Evolutionary conservation across 2,888 invertebrate genomes (phyloP).

Genomic region (Aphidoletes aphidimyza): DNA sequence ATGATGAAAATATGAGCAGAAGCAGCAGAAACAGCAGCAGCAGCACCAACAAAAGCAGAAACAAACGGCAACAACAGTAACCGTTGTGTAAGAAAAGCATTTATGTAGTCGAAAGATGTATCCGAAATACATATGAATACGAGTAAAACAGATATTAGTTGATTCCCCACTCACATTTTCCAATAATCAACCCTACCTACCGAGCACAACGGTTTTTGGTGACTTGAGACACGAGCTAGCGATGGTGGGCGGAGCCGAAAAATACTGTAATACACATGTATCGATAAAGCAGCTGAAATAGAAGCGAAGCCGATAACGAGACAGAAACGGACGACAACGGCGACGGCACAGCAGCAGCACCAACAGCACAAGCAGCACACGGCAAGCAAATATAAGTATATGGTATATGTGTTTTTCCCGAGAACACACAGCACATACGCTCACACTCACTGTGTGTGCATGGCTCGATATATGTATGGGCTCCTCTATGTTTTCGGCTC

Average conservation of each 20-base stretch:
- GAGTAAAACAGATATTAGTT: constrained; percentile 49
- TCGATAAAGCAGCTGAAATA: constrained; percentile 42
- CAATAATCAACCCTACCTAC: constrained; percentile 55
- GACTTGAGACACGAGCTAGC: neutral
- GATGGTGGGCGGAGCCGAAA: constrained; percentile 37
- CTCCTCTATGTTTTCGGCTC: neutral
- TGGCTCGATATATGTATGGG: neutral
- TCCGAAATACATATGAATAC: constrained; percentile 48
- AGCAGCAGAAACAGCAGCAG: neutral
- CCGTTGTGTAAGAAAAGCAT: neutral
- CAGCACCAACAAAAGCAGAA: neutral
- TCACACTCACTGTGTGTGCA: neutral
- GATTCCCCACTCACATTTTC: constrained; percentile 54
- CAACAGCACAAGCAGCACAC: neutral
- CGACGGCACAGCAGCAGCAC: neutral
- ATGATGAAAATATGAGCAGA: neutral
- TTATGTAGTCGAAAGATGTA: constrained; percentile 36
- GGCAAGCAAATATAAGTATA: constrained; percentile 26
- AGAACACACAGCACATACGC: constrained; percentile 37
- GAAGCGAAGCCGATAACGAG: neutral
- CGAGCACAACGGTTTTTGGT: neutral
- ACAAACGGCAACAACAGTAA: neutral
- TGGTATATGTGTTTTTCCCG: neutral
- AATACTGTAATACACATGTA: constrained; percentile 41
- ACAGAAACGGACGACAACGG: neutral